Base-by-base conservation (phyloP, 2,113 vertebrate species). In the Zapus hudsonius region DNA sequence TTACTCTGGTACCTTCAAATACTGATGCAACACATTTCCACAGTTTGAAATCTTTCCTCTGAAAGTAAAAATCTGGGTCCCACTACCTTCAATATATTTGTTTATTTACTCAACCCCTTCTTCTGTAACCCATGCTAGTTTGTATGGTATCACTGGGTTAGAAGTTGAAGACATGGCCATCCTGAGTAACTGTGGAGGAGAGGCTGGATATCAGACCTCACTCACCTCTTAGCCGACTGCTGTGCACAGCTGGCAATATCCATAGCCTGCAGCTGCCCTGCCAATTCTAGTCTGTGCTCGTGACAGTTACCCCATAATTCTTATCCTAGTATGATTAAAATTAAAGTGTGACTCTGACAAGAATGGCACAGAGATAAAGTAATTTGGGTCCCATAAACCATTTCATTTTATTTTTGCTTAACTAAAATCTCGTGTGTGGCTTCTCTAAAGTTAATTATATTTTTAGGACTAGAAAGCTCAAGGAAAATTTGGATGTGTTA, bases 361-460 rank as follows among this genome's bases (percentile, higher is more conserved):
- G 88, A 93, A 93, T 33, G 59, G 75, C 63, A 84, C 63, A 84
- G 93, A 81, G 66, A 87, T 74, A 93, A 84, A 91, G 72, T 36
- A 91, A 38, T 74, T 84, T 66, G 36, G 31, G 75, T 73, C 73
- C 63, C 89, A 84, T 69, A 92, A 94, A 74, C 87, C 36, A 75
- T 87, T 89, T 84, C 57, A 20, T 78, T 93, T 95, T 91, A 87
- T 92, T 94, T 95, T 91, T 92, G 25, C 86, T 74, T 63, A 81
- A 76, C 73, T 92, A 64, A 84, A 93, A 44, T 95, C 73, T 93
- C 76, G 11, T 81, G 73, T 95, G 80, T 92, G 76, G 73, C 40
- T 94, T 93, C 89, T 96, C 42, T 78, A 84, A 84, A 92, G 80
- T 86, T 89, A 91, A 81, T 95, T 82, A 84, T 94, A 95, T 96